Evolutionary conservation across 2,888 invertebrate species (phyloP), one percentile per base, ranked within the genome.

Genomic region (Leucoptera coffeella): DNA sequence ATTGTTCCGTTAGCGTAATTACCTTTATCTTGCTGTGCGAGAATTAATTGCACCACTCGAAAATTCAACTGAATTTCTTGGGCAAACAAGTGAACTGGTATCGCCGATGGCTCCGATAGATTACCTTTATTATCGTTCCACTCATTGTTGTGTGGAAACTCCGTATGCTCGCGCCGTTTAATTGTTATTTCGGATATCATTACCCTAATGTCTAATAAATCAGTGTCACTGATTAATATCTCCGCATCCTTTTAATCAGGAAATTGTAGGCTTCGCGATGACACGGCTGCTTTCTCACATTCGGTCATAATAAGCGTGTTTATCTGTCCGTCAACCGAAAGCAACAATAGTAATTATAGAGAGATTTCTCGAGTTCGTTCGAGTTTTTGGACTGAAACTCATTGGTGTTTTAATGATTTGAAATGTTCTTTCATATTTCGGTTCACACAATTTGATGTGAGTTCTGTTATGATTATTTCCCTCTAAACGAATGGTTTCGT

Each of bases 401-500:
- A 33, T 35, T 30, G 37, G 37, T 35, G 38, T 37, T 41, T 40
- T 40, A 41, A 39, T 37, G 36, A 36, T 41, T 32, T 34, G 29
- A 29, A 35, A 39, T n/a, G n/a, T 40, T 38, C 38, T 35, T 39
- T 39, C 38, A 33, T 32, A 37, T 37, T 34, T 42, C 43, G 41
- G 41, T 51, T 51, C 45, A 42, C 47, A 45, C 47, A 41, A 42
- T 37, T 37, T 26, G 29, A 46, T 41, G 38, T 38, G 39, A 37
- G 37, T 33, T 33, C n/a, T n/a, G n/a, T n/a, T n/a, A n/a, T n/a
- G n/a, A n/a, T n/a, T n/a, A n/a, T n/a, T n/a, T n/a, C n/a, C n/a
- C 38, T 45, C 41, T 44, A 49, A 51, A 49, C 48, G 50, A 50
- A 50, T 45, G 47, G 38, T 36, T 38, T 29, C 39, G 37, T 20